A percentile compares a stretch with the other conserved stretches of the same genome.
Evolutionary conservation across 2,888 invertebrate species (phyloP).

Genomic region (Noctua fimbriata): DNA sequence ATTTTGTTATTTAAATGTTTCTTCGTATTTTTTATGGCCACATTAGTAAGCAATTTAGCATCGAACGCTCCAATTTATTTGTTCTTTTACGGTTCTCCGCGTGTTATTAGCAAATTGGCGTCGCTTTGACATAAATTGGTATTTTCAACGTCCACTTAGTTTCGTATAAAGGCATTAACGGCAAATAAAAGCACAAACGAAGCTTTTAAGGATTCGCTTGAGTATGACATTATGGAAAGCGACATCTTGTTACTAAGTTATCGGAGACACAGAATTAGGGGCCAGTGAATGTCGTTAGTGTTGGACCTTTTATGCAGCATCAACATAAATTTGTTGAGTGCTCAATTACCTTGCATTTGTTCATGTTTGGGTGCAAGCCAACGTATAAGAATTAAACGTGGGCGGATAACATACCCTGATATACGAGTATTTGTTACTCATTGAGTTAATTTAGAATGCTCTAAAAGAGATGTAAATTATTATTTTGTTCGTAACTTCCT

Average conservation of each 20-base stretch:
- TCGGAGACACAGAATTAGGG: conserved; percentile 71
- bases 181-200: conserved; percentile 72
- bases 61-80: conserved; percentile 35
- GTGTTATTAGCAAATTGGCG: conserved; percentile 70
- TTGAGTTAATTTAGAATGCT: conserved; percentile 35
- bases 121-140: conserved; percentile 73
- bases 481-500: conserved; percentile 7
- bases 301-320: conserved; percentile 64
- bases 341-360: conserved; percentile 50
- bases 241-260: conserved; percentile 67
- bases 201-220: conserved; percentile 77
- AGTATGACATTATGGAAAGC: conserved; percentile 72
- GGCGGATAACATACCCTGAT: conserved; percentile 30
- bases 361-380: conserved; percentile 53
- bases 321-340: conserved; percentile 62
- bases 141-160: conserved; percentile 74
- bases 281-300: conserved; percentile 70
- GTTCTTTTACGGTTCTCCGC: conserved; percentile 35
- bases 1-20: conserved; percentile 54
- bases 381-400: conserved; percentile 35
- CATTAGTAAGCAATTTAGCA: conserved; percentile 30
- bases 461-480: conserved; percentile 16
- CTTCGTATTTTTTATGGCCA: conserved; percentile 26
- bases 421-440: conserved; percentile 47
- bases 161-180: conserved; percentile 77